Evolutionary conservation across 2,113 vertebrate species (phyloP), one percentile per base, ranked within the genome.

Genomic region (Eonycteris spelaea): DNA sequence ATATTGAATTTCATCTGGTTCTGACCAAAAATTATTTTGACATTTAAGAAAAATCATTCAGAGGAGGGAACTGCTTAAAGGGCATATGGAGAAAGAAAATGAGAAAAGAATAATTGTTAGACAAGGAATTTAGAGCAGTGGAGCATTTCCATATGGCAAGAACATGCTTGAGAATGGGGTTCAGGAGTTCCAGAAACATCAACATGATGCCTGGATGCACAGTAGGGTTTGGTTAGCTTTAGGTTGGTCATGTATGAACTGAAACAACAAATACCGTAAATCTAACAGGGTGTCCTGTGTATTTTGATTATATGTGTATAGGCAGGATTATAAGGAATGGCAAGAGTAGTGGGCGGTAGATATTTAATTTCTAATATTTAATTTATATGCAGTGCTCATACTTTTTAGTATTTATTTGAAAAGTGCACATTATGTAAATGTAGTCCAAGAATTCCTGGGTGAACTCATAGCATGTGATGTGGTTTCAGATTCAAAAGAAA

Each of bases 361-460:
- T 61, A 91, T 57, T 83, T 70, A 80, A 67, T 79, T 90, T 75
- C 70, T 86, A 74, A 53, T 40, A 82, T 78, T 67, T 73, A 74
- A 63, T 96, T 95, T 15, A 18, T 48, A 80, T 48, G 8, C n/a
- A 9, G 8, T 67, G 1, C 38, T 83, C 83, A 22, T 28, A 45
- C 1, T 3, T 55, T 13, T 92, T 74, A 70, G 9, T 5, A 63
- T 21, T 59, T 24, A 43, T 88, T 43, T 79, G 45, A 63, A 89
- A 89, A 84, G 11, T 55, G 3, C 15, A 80, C 45, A 51, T 21
- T 51, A 78, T 82, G 33, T 7, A 70, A 73, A 38, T 12, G 5
- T 40, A 30, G 8, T 77, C 15, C 33, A 84, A 67, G 12, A 77
- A 80, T 48, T 51, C 9, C 13, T 75, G 13, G 43, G 5, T 8